These are phyloP conservation scores for Nannospalax galili DNA, from an alignment of 2,113 vertebrate species.

Conservation along the genomic window DNA sequence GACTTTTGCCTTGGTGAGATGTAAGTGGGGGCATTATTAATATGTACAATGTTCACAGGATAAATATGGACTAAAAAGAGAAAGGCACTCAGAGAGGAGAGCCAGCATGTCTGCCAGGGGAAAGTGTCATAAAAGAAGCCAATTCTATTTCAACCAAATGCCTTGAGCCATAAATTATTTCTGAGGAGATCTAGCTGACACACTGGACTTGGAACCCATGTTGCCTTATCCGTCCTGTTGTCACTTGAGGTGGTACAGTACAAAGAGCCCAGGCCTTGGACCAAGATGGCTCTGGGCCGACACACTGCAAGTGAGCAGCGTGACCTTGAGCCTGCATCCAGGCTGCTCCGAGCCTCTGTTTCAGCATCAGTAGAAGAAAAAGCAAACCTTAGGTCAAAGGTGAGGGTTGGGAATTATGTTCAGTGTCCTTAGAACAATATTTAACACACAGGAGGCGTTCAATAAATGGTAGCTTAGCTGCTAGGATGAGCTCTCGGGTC, in stretches of 20 bases:
- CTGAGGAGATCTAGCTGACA: neutral
- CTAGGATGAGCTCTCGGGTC: neutral
- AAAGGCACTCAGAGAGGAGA: constrained; percentile 6
- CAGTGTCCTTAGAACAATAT: neutral
- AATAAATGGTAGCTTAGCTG: neutral
- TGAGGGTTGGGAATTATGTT: neutral
- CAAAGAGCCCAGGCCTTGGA: neutral
- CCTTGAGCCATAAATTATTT: neutral
- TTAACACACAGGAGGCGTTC: neutral
- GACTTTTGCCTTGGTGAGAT: constrained; percentile 8
- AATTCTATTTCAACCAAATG: constrained; percentile 37
- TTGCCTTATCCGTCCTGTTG: neutral
- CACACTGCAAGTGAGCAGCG: neutral
- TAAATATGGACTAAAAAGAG: constrained; percentile 35
- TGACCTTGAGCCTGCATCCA: neutral
- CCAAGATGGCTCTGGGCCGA: neutral
- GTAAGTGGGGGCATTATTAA: neutral
- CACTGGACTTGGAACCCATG: accelerated
- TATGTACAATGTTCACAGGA: neutral
- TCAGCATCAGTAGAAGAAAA: neutral
- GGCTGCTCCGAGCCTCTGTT: neutral
- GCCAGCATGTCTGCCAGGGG: constrained; percentile 29
- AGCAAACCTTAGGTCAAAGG: neutral
- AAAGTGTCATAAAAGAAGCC: constrained; percentile 21
- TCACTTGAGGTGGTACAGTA: neutral